Conservation (phyloP, 2,113 vertebrate genomes). For the Lutjanus erythropterus region DNA sequence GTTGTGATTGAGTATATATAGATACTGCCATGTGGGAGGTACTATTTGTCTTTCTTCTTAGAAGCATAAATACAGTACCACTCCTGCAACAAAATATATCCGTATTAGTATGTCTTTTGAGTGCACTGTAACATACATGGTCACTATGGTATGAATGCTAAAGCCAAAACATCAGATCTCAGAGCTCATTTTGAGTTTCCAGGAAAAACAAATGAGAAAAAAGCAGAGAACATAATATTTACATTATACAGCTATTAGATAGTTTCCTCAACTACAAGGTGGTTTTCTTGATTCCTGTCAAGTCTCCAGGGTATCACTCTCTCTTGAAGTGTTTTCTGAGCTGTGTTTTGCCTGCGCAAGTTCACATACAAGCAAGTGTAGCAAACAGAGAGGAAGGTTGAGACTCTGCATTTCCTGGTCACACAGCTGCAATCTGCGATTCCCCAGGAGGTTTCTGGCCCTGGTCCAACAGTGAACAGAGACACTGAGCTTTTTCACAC, state of each 20-base stretch:
- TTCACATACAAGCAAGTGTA: conserved; percentile 78
- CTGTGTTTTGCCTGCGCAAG: conserved; percentile 79
- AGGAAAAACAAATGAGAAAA: background rate
- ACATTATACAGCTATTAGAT: background rate
- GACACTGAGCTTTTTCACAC: conserved; percentile 45
- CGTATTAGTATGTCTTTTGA: background rate
- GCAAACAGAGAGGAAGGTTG: conserved; percentile 84
- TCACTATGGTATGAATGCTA: no score
- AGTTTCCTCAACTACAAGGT: background rate
- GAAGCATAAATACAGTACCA: background rate
- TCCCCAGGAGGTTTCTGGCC: conserved; percentile 30
- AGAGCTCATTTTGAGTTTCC: conserved; percentile 23
- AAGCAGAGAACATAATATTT: background rate
- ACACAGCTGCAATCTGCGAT: conserved; percentile 44
- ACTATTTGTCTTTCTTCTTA: background rate
- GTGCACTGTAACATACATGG: no score
- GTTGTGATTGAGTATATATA: background rate
- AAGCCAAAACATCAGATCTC: conserved; percentile 14
- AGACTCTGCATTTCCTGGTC: conserved; percentile 80
- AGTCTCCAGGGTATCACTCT: background rate
- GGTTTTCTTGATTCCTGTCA: conserved; percentile 11
- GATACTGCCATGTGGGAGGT: background rate
- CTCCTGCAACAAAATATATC: background rate
- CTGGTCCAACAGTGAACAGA: conserved; percentile 20
- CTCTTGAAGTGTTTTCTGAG: conserved; percentile 4